Evolutionary conservation across 2,797 vertebrate genomes (phyloP).

Genomic region (Salmo trutta): DNA sequence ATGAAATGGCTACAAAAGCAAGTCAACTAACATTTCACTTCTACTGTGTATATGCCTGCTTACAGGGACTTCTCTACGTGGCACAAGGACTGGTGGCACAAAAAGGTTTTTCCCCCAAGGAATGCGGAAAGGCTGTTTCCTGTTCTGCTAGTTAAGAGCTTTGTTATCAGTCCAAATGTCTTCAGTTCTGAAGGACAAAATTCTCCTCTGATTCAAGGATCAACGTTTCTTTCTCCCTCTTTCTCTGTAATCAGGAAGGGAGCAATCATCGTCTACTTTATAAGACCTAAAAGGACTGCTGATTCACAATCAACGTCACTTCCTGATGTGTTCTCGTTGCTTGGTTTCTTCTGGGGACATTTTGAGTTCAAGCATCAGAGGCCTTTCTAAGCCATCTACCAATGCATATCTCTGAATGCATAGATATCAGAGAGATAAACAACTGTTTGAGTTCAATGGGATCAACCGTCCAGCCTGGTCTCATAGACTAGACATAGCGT

Average conservation of each 20-base stretch:
- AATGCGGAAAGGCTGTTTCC: constrained; percentile 79
- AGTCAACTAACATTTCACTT: not conserved
- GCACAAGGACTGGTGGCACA: constrained; percentile 17
- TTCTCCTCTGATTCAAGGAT: constrained; percentile 53
- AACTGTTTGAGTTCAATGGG: not conserved
- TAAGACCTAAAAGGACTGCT: constrained; percentile 38
- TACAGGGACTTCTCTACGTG: constrained; percentile 7
- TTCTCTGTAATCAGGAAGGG: constrained; percentile 69
- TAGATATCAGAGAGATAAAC: not conserved
- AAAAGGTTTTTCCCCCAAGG: constrained; percentile 47
- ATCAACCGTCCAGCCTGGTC: not conserved
- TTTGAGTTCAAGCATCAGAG: not conserved
- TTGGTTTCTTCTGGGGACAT: not conserved
- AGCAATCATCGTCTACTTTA: constrained; percentile 58
- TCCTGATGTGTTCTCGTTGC: constrained; percentile 43
- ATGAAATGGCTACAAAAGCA: not conserved
- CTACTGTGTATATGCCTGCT: constrained; percentile 6
- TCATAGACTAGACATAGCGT: too few relatives aligned
- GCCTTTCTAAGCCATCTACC: not conserved
- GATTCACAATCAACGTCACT: constrained; percentile 37
- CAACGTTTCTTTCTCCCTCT: constrained; percentile 31
- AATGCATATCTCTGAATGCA: not conserved
- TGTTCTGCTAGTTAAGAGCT: constrained; percentile 56
- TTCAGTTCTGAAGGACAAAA: constrained; percentile 36
- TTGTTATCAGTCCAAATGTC: constrained; percentile 52